These are phyloP conservation scores for Mythimna pallens DNA, from an alignment of 2,888 invertebrate genomes.

Conservation along the genomic window DNA sequence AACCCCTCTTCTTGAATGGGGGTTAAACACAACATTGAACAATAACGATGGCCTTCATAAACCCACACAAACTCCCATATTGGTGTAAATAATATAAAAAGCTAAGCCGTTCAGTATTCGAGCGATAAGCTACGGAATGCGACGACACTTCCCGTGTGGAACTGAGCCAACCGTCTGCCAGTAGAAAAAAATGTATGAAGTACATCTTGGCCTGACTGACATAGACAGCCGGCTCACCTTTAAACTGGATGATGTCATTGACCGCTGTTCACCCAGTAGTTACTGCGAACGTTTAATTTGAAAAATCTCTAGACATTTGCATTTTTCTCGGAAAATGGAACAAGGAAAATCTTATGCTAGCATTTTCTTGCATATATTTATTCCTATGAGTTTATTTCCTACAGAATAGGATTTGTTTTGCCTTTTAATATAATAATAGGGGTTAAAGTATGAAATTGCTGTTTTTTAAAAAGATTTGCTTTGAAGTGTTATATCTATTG, in stretches of 20 bases:
- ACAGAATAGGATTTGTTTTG: neutral
- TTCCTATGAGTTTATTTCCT: neutral
- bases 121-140: slow-evolving; percentile 60
- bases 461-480: too few relatives aligned
- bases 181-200: slow-evolving; percentile 60
- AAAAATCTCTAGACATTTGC: slow-evolving; percentile 3
- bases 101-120: slow-evolving; percentile 42
- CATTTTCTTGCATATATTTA: slow-evolving; percentile 7
- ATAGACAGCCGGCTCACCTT: slow-evolving; percentile 59
- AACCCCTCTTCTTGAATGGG: too few relatives aligned
- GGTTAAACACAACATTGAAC: neutral
- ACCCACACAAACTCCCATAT: slow-evolving; percentile 16
- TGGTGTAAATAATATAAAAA: slow-evolving; percentile 22
- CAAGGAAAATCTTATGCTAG: neutral
- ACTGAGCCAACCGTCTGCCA: slow-evolving; percentile 63
- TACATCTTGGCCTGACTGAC: slow-evolving; percentile 54
- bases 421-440: neutral
- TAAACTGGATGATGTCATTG: slow-evolving; percentile 49
- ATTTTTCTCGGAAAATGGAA: neutral
- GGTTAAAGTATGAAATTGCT: too few relatives aligned
- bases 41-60: neutral
- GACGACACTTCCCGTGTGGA: slow-evolving; percentile 65
- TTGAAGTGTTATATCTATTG: too few relatives aligned
- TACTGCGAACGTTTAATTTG: slow-evolving; percentile 15
- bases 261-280: slow-evolving; percentile 27